Base-by-base conservation (phyloP, 2,113 vertebrate species). In the Hemibagrus wyckioides region DNA sequence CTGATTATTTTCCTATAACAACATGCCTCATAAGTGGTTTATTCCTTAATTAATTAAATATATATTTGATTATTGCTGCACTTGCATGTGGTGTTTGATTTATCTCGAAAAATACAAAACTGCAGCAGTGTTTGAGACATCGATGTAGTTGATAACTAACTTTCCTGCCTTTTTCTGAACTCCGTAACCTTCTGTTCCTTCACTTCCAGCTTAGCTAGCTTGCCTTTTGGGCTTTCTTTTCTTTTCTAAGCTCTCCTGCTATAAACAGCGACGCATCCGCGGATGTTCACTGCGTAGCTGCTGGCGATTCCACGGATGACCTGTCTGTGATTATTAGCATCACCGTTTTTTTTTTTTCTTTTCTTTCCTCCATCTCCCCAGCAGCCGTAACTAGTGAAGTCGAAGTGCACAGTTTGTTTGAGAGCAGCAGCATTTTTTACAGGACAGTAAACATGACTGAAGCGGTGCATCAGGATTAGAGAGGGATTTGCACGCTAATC, bases 401-500 rank as follows among this genome's bases (percentile, higher is more conserved):
- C 63, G 39, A 85, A 86, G n/a, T 79, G 14, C 50, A 39, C 36
- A 84, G 57, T 80, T 84, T 71, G 77, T 82, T 88, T 48, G 83
- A 76, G 63, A 41, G 71, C 82, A 57, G 71, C 82, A 57, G 39
- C 39, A 80, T 73, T 87, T 90, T 93, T 91, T 88, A 92, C 90
- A 91, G 86, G 89, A 86, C 82, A 90, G 92, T 93, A 93, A 93
- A 94, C 90, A 65, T 87, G 69, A 41, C 84, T 92, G 90, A 21
- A 71, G 90, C 86, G 81, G 86, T 89, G 61, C 82, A 63, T 91
- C 63, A 90, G 93, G 94, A 95, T 96, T 95, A 95, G 85, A 83
- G 88, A 92, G 94, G 87, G 94, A 95, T 95, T 96, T 94, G 83
- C 90, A 41, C 54, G 84, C 90, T 94, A 95, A 96, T 91, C 94